Evolutionary conservation across 2,113 vertebrate genomes (phyloP).

Genomic region (Clinocottus analis): DNA sequence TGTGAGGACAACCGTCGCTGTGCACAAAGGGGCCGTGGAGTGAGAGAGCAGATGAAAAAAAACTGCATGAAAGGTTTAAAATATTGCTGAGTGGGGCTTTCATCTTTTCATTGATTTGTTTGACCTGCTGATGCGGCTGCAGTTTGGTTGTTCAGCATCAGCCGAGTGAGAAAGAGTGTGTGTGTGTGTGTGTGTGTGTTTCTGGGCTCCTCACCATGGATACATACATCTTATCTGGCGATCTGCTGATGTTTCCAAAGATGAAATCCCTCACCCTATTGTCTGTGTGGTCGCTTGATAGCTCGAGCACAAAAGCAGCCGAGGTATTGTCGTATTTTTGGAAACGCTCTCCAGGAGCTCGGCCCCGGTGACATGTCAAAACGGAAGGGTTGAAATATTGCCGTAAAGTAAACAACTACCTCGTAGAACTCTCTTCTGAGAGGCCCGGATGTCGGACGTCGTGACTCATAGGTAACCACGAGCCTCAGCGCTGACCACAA

Average conservation of each 20-base stretch:
- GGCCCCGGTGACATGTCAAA: not conserved
- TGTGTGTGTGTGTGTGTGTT: too few relatives aligned
- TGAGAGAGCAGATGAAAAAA: conserved; percentile 4
- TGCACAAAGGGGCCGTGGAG: not conserved
- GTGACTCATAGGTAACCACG: not conserved
- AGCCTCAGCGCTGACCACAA: not conserved
- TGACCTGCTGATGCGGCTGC: conserved; percentile 57
- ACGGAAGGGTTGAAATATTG: conserved; percentile 1
- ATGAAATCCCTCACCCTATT: conserved; percentile 51
- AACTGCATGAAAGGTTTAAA: conserved; percentile 40
- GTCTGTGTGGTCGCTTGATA: conserved; percentile 21
- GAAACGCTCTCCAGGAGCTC: not conserved
- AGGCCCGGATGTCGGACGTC: not conserved
- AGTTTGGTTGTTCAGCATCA: conserved; percentile 23
- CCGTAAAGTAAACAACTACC: not conserved
- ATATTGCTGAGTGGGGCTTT: conserved; percentile 55
- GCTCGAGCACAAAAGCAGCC: not conserved
- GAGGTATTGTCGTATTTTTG: conserved; percentile 2
- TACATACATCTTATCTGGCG: conserved; percentile 59
- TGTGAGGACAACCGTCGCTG: not conserved
- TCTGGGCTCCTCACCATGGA: conserved; percentile 59
- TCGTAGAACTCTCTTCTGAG: not conserved
- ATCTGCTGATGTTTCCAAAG: conserved; percentile 37
- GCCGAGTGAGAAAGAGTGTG: not conserved
- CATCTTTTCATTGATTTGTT: conserved; percentile 68